These are phyloP conservation scores for Ctenodactylus gundi DNA, from an alignment of 2,113 vertebrate genomes.

Conservation along the genomic window DNA sequence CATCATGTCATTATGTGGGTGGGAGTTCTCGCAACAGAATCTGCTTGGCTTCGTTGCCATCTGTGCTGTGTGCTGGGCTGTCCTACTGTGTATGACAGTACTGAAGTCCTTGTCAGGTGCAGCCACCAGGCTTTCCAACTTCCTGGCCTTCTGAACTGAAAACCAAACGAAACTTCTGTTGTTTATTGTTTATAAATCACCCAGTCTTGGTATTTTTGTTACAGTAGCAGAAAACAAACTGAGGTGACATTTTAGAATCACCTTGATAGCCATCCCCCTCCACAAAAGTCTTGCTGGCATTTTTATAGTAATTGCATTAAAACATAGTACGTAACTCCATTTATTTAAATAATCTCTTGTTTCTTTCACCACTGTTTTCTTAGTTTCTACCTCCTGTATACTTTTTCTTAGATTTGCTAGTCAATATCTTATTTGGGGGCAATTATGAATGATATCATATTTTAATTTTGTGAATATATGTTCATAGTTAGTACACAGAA, in stretches of 20 bases:
- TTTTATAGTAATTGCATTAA: neutral
- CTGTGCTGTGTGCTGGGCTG: neutral
- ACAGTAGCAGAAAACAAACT: neutral
- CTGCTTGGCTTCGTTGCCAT: neutral
- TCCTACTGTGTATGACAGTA: neutral
- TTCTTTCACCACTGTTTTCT: too few relatives aligned
- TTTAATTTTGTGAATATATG: neutral
- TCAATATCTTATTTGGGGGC: too few relatives aligned
- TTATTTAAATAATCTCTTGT: too few relatives aligned
- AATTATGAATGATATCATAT: too few relatives aligned
- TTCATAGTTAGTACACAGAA: neutral
- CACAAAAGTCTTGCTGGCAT: neutral
- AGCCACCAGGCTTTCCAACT: neutral
- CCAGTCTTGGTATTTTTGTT: neutral
- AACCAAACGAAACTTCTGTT: neutral
- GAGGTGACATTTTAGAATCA: neutral
- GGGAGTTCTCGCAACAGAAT: neutral
- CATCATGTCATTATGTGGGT: too few relatives aligned
- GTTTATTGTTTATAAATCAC: too few relatives aligned
- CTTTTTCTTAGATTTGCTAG: too few relatives aligned
- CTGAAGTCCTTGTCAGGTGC: neutral
- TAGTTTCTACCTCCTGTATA: too few relatives aligned
- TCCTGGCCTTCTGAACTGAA: neutral
- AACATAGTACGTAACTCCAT: too few relatives aligned
- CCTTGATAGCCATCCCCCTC: too few relatives aligned